These are phyloP conservation scores for Chaetops frenatus DNA, from an alignment of 2,113 vertebrate genomes.

Conservation along the genomic window DNA sequence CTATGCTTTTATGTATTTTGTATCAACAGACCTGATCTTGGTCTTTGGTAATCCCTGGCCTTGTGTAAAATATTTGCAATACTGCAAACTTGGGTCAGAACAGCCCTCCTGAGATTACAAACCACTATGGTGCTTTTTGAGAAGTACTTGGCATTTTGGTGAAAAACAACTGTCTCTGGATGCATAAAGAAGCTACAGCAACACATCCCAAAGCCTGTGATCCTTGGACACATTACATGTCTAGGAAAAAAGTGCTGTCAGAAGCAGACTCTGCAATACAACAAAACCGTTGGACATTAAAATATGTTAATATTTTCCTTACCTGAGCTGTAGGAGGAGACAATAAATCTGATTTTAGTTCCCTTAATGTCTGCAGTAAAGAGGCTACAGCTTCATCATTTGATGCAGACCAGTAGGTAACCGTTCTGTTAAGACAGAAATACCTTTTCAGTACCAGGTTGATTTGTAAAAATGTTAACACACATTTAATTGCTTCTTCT, in stretches of 20 bases:
- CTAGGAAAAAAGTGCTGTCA: neutral
- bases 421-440: conserved; percentile 55
- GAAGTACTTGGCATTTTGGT: neutral
- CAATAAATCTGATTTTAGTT: conserved; percentile 63
- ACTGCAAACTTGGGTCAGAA: neutral
- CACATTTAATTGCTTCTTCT: neutral
- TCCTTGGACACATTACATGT: neutral
- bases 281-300: neutral
- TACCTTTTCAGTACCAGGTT: neutral
- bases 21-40: neutral
- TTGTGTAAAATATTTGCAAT: neutral
- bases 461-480: neutral
- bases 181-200: neutral
- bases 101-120: neutral
- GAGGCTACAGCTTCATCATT: conserved; percentile 61
- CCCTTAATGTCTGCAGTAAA: conserved; percentile 57
- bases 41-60: neutral
- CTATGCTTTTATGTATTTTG: neutral
- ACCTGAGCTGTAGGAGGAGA: conserved; percentile 39
- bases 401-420: conserved; percentile 45
- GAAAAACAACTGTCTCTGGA: neutral
- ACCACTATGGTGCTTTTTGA: neutral
- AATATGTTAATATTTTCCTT: neutral
- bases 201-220: neutral
- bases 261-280: neutral